phyloP scores from a whole-genome alignment of 1,140 invertebrate genomes.

The Brachionus asplanchnoidis region DNA sequence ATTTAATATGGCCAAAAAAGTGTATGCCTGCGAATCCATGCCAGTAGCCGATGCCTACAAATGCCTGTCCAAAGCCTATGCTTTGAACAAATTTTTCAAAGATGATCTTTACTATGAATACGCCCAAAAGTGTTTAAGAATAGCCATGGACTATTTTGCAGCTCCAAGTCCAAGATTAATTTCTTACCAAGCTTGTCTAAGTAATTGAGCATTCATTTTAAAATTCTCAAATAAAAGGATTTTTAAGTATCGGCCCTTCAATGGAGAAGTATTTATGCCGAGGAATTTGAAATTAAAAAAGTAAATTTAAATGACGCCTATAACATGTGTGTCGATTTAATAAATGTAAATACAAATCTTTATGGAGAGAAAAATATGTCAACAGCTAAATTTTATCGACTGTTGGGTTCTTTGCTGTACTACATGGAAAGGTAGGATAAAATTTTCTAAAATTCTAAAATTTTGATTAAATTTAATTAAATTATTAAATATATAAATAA shows the following conservation, averaged over 20 bases:
- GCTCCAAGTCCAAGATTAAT: background rate
- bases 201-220: background rate
- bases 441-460: too few species aligned
- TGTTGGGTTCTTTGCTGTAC: conserved; percentile 17
- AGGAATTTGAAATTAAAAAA: conserved; percentile 1
- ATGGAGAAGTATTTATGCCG: conserved; percentile 33
- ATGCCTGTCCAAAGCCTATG: conserved; percentile 1
- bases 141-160: background rate
- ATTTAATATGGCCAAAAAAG: conserved; percentile 32
- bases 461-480: background rate
- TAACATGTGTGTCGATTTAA: background rate
- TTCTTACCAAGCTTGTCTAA: background rate
- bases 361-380: background rate
- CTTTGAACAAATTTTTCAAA: background rate
- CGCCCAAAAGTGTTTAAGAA: background rate
- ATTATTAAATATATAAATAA: too few species aligned
- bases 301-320: conserved; percentile 38
- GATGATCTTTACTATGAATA: conserved; percentile 40
- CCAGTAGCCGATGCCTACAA: conserved; percentile 29
- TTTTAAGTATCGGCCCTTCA: conserved; percentile 18
- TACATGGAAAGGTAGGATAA: conserved; percentile 21
- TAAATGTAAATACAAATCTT: background rate
- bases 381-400: conserved; percentile 19
- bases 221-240: background rate
- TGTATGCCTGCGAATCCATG: background rate